phyloP scores from a whole-genome alignment of 2,113 vertebrate genomes.

The Bostrychus sinensis region DNA sequence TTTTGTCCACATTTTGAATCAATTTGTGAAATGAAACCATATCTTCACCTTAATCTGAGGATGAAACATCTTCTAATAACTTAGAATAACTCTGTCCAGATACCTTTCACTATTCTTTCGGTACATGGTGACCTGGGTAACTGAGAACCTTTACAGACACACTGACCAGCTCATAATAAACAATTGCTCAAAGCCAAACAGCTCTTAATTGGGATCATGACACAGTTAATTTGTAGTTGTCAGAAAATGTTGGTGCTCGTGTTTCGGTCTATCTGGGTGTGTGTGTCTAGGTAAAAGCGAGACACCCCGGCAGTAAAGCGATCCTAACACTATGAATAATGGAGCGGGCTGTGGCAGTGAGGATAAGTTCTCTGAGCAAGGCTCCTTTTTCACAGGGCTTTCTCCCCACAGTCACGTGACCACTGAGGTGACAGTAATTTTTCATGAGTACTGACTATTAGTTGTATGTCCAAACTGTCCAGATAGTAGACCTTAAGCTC shows the following conservation, averaged over 20 bases:
- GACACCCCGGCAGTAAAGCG: slow-evolving; percentile 85
- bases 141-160: not conserved
- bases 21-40: too few relatives aligned
- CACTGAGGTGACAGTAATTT: slow-evolving; percentile 78
- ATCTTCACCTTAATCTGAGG: too few relatives aligned
- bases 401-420: slow-evolving; percentile 81
- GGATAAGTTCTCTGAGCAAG: slow-evolving; percentile 80
- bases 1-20: too few relatives aligned
- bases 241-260: slow-evolving; percentile 11
- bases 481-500: slow-evolving; percentile 42
- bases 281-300: slow-evolving; percentile 73
- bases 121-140: not conserved
- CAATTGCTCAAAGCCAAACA: not conserved
- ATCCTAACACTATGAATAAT: slow-evolving; percentile 96
- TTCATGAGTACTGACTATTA: slow-evolving; percentile 80
- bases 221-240: slow-evolving; percentile 17
- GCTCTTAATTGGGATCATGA: not conserved
- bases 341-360: slow-evolving; percentile 78
- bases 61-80: not conserved
- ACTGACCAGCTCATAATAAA: not conserved
- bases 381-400: slow-evolving; percentile 85
- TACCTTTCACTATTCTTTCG: too few relatives aligned
- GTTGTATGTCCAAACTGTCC: slow-evolving; percentile 56
- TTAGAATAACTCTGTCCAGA: too few relatives aligned
- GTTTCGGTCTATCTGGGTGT: slow-evolving; percentile 39